Conservation (phyloP, 1,140 invertebrate genomes). For the Yoshiicerus persimilis region DNA sequence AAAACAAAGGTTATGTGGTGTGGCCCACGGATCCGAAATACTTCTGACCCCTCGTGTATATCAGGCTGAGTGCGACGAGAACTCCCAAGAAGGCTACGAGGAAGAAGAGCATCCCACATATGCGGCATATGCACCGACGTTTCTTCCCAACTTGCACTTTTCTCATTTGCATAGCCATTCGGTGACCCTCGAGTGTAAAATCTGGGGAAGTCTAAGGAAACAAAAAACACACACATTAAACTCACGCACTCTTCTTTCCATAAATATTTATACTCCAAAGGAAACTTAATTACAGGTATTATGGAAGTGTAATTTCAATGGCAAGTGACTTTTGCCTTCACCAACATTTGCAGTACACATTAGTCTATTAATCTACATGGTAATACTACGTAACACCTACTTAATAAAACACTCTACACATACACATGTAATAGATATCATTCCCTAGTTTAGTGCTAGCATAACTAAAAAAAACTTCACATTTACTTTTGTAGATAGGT, state of each 20-base stretch:
- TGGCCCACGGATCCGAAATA: slow-evolving; percentile 47
- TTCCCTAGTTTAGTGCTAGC: no score
- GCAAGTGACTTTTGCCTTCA: no score
- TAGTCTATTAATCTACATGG: not conserved
- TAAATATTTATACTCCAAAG: not conserved
- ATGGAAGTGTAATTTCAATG: no score
- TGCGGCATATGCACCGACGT: slow-evolving; percentile 45
- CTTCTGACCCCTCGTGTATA: slow-evolving; percentile 47
- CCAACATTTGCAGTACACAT: no score
- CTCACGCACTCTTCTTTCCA: no score
- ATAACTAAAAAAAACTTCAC: no score
- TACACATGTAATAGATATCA: no score
- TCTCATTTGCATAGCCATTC: slow-evolving; percentile 42
- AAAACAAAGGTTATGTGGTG: not conserved
- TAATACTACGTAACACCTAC: no score
- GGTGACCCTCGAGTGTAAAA: slow-evolving; percentile 47
- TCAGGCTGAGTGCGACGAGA: slow-evolving; percentile 46
- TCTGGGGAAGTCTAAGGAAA: slow-evolving; percentile 46
- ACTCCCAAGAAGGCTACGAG: slow-evolving; percentile 45
- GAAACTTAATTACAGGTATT: not conserved
- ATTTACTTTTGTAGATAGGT: no score
- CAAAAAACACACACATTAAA: not conserved
- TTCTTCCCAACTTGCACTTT: slow-evolving; percentile 44
- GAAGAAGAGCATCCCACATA: slow-evolving; percentile 48
- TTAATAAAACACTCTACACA: no score